Evolutionary conservation across 2,888 invertebrate species (phyloP), one percentile per base, ranked within the genome.

Genomic region (Doris montereyensis): DNA sequence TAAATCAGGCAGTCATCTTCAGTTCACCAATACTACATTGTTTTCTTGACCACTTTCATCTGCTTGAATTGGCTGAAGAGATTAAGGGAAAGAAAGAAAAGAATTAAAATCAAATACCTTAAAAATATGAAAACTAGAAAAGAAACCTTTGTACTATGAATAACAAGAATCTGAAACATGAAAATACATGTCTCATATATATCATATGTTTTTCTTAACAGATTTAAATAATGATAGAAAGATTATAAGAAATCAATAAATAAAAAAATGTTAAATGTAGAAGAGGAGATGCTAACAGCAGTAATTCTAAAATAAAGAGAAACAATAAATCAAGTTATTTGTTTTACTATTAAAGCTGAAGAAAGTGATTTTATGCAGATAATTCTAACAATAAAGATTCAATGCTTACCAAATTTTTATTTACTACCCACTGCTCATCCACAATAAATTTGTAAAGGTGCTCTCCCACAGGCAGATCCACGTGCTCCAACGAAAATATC

Each of bases 361-460:
- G n/a, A 62, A 10, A 17, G 8, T 21, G 21, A 17, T 62, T 21
- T 62, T 17, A 21, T 8, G 21, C 5, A 21, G 24, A 62, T n/a
- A 28, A 62, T 30, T 10, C 57, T 4, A 32, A 1, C 13, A 34
- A 72, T 26, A 32, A 13, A 30, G n/a, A 5, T 1, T 30, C 32
- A 8, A 21, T n/a, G 62, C 81, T 77, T 82, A 88, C 88, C 86
- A 85, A 84, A 58, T 86, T 86, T 77, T 82, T 84, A 81, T 86
- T 87, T 28, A 86, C 65, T 30, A 85, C 79, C 87, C 87, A 88
- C 35, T 88, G 82, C n/a, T 87, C 87, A 84, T 88, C 88, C 10
- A 88, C 87, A 57, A 86, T 80, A 76, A 84, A 88, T 76, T 86
- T 87, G 82, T 84, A 88, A n/a, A 84, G 65, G 78, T 88, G 84